phyloP scores from a whole-genome alignment of 2,888 invertebrate species.

The Globia sparganii region DNA sequence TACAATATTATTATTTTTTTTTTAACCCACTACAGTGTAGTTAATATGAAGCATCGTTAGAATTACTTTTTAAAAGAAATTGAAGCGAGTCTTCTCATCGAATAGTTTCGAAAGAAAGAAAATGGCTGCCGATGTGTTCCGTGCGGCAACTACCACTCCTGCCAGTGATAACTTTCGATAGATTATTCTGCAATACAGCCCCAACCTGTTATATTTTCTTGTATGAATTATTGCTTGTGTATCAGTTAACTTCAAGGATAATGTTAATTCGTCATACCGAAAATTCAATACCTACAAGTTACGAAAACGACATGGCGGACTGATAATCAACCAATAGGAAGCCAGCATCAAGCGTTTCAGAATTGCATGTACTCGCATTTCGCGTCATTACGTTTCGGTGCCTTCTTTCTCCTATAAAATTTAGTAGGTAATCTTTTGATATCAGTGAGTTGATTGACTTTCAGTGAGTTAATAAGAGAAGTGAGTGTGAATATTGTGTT shows the following conservation, averaged over 20 bases:
- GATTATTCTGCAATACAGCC: slow-evolving; percentile 48
- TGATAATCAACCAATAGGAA: slow-evolving; percentile 92
- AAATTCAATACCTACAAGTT: slow-evolving; percentile 82
- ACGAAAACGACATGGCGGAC: slow-evolving; percentile 92
- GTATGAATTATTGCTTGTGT: slow-evolving; percentile 57
- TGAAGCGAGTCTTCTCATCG: slow-evolving; percentile 51
- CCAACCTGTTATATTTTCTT: slow-evolving; percentile 39
- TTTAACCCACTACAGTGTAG: background rate
- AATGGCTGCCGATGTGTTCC: slow-evolving; percentile 75
- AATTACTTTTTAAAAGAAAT: slow-evolving; percentile 9
- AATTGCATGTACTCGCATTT: slow-evolving; percentile 93
- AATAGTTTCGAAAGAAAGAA: slow-evolving; percentile 72
- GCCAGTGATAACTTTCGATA: slow-evolving; percentile 65
- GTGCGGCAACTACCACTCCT: slow-evolving; percentile 65
- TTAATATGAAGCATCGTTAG: background rate
- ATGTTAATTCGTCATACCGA: slow-evolving; percentile 49
- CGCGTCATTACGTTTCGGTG: slow-evolving; percentile 93
- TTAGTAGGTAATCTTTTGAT: slow-evolving; percentile 84
- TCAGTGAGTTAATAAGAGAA: slow-evolving; percentile 69
- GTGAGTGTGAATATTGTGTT: slow-evolving; percentile 74
- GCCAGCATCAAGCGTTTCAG: slow-evolving; percentile 92
- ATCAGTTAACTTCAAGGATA: slow-evolving; percentile 32
- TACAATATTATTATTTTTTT: background rate
- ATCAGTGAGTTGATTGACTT: slow-evolving; percentile 81
- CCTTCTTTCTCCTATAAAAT: slow-evolving; percentile 88